Evolutionary conservation across 2,888 invertebrate species (phyloP).

Genomic region (Anticlea derivata): DNA sequence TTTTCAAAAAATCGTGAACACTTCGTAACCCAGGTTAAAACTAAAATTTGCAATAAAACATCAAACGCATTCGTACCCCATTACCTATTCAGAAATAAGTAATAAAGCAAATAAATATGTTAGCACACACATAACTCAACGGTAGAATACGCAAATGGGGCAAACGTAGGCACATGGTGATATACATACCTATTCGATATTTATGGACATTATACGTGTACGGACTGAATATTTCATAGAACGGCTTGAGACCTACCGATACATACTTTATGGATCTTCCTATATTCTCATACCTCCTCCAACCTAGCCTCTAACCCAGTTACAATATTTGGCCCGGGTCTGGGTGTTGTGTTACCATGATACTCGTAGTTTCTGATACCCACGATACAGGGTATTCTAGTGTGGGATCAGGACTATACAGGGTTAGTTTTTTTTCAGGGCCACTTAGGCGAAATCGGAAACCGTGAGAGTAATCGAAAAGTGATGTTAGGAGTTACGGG

Average conservation of each 20-base stretch:
- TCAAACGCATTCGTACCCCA: conserved; percentile 29
- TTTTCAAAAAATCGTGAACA: too few species aligned
- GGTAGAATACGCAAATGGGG: conserved; percentile 34
- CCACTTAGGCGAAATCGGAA: too few species aligned
- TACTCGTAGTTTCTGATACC: too few species aligned
- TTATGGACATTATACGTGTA: conserved; percentile 35
- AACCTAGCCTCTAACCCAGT: background rate
- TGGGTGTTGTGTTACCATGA: too few species aligned
- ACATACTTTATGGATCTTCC: conserved; percentile 7
- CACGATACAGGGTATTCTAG: too few species aligned
- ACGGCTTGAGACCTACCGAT: conserved; percentile 29
- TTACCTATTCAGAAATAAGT: conserved; percentile 31
- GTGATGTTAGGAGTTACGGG: too few species aligned
- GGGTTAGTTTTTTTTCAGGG: too few species aligned
- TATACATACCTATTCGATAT: conserved; percentile 31
- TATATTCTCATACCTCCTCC: conserved; percentile 4
- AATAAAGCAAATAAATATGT: conserved; percentile 38
- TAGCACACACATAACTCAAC: conserved; percentile 32
- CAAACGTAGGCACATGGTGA: conserved; percentile 31
- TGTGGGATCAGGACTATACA: too few species aligned
- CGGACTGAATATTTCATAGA: conserved; percentile 36
- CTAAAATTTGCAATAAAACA: conserved; percentile 9
- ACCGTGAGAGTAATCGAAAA: too few species aligned
- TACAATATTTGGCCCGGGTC: too few species aligned
- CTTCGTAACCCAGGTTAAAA: too few species aligned